phyloP scores from a whole-genome alignment of 2,113 vertebrate species.

The Oxygymnocypris stewartii region DNA sequence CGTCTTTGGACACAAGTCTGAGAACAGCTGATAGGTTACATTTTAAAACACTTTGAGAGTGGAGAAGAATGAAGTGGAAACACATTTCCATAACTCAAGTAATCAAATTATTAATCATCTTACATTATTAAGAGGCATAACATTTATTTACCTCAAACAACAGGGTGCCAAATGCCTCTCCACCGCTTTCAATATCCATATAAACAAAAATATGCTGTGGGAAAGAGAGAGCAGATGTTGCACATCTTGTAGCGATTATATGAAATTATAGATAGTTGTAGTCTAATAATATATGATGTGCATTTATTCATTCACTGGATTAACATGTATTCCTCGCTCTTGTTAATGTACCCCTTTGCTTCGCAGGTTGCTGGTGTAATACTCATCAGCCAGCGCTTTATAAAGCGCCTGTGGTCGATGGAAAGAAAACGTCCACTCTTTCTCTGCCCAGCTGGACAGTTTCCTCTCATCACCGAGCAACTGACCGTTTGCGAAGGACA shows the following conservation, averaged over 20 bases:
- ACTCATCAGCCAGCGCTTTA: conserved; percentile 74
- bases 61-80: neutral
- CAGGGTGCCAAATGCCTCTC: conserved; percentile 75
- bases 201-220: conserved; percentile 80
- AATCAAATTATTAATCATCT: too few relatives aligned
- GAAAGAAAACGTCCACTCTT: conserved; percentile 74
- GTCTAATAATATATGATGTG: neutral
- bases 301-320: neutral
- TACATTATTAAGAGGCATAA: neutral
- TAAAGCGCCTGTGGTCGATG: conserved; percentile 71
- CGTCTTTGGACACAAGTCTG: conserved; percentile 84
- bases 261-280: neutral
- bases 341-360: conserved; percentile 77
- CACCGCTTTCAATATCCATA: conserved; percentile 79
- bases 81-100: neutral
- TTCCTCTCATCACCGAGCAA: conserved; percentile 81
- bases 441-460: conserved; percentile 77
- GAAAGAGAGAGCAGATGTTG: conserved; percentile 22
- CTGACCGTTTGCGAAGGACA: conserved; percentile 81
- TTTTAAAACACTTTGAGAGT: neutral
- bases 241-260: neutral
- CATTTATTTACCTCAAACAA: conserved; percentile 82
- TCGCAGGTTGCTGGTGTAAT: conserved; percentile 76
- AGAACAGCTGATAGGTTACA: conserved; percentile 79
- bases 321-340: neutral